Base-by-base conservation (phyloP, 92 coral and sea anemone species). In the Paramuricea clavata region DNA sequence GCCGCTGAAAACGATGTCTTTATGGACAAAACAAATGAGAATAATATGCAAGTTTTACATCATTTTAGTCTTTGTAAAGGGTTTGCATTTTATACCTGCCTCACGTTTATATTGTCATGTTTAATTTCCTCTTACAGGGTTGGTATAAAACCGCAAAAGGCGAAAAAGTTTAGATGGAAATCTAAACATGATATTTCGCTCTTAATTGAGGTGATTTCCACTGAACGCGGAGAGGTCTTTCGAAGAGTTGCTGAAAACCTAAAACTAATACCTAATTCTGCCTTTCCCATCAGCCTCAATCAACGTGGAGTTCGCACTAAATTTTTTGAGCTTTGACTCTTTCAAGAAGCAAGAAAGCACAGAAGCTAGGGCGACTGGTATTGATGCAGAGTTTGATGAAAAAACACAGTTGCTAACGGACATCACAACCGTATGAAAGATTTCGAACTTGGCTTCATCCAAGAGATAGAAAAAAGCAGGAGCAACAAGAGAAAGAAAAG, bases 361-460 rank as follows among this genome's bases (percentile, higher is more conserved):
- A n/a, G n/a, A n/a, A n/a, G n/a, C n/a, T n/a, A n/a, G n/a, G n/a
- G 69, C 69, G 19, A 7, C 25, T 8, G 69, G 69, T 60, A 60
- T 60, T 19, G 69, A 60, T 60, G 22, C 30, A 60, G 69, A 60
- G 30, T n/a, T n/a, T n/a, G n/a, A n/a, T n/a, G n/a, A n/a, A n/a
- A n/a, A n/a, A n/a, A n/a, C n/a, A n/a, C n/a, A 60, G 69, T 60
- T 60, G 69, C 19, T 60, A n/a, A 60, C 69, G 23, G 69, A 60
- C 19, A 60, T 60, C 22, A 7, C 69, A 60, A n/a, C 30, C 69
- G 22, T 60, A 60, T 60, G 69, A n/a, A 5, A 7, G 69, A 60
- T 7, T n/a, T 7, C 19, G 69, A 26, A n/a, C 6, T 6, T n/a
- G 69, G 69, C 69, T 60, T 19, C 19, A 6, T 60, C 9, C 25